Conservation (phyloP, 2,888 invertebrate species). For the Drymonia ruficornis region DNA sequence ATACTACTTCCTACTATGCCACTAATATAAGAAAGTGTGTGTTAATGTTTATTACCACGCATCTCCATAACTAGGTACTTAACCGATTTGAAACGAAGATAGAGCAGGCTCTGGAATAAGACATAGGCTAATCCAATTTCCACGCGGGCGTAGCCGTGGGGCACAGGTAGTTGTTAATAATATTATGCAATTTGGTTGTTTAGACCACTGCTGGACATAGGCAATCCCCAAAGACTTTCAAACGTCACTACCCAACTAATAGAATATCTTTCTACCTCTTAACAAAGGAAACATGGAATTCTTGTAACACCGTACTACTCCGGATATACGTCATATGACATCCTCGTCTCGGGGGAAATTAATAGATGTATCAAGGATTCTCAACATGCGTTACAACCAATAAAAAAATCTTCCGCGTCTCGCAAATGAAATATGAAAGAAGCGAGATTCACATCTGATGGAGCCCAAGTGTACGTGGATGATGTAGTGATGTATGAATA, state of each 20-base stretch:
- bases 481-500: conserved; percentile 1
- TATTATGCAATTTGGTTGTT: too few species aligned
- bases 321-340: conserved; percentile 19
- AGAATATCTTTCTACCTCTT: background rate
- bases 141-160: too few species aligned
- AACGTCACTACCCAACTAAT: background rate
- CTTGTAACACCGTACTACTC: conserved; percentile 24
- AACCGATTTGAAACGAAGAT: too few species aligned
- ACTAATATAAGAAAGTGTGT: too few species aligned
- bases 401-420: conserved; percentile 36
- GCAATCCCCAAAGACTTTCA: too few species aligned
- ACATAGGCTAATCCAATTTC: too few species aligned
- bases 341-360: conserved; percentile 46
- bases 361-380: conserved; percentile 39
- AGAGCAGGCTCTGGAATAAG: too few species aligned
- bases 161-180: too few species aligned
- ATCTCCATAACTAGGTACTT: too few species aligned
- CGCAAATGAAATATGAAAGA: conserved; percentile 38
- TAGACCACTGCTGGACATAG: too few species aligned
- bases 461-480: conserved; percentile 4
- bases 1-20: too few species aligned
- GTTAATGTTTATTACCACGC: too few species aligned
- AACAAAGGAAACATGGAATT: conserved; percentile 16
- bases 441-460: conserved; percentile 20
- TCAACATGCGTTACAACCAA: conserved; percentile 37